These are phyloP conservation scores for Etheostoma cragini DNA, from an alignment of 2,113 vertebrate genomes.

Conservation along the genomic window DNA sequence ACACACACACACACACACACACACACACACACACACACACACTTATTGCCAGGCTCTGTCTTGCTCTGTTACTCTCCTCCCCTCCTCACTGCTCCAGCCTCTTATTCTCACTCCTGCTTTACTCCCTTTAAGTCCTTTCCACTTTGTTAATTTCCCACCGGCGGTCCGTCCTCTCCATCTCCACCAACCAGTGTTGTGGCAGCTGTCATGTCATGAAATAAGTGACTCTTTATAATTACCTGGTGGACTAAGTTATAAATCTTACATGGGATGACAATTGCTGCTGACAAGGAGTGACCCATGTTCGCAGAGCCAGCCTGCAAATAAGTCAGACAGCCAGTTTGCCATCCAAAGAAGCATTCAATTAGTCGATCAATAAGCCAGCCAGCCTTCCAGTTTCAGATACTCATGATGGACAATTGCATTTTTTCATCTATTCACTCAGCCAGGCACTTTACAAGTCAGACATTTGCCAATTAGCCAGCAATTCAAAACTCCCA, in stretches of 20 bases:
- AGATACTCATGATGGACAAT: constrained; percentile 16
- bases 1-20: neutral
- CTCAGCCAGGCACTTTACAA: neutral
- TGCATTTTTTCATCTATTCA: neutral
- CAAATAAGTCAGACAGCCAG: constrained; percentile 10
- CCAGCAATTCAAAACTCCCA: neutral
- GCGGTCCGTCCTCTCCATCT: constrained; percentile 17
- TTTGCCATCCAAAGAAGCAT: constrained; percentile 10
- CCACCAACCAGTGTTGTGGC: constrained; percentile 51
- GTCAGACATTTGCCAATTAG: constrained; percentile 4
- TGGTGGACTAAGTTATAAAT: constrained; percentile 67
- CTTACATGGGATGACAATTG: constrained; percentile 48
- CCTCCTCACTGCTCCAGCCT: neutral
- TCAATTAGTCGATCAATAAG: constrained; percentile 10
- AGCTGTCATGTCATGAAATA: constrained; percentile 66
- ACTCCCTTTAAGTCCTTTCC: constrained; percentile 52
- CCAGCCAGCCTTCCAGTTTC: constrained; percentile 7
- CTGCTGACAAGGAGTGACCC: constrained; percentile 37
- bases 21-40: neutral
- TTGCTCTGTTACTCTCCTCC: constrained; percentile 15
- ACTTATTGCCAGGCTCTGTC: constrained; percentile 5
- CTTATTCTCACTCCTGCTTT: constrained; percentile 25
- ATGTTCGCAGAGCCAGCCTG: constrained; percentile 16
- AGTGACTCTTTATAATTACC: constrained; percentile 63
- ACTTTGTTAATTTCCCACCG: constrained; percentile 63